Base-by-base conservation (phyloP, 2,797 vertebrate species). In the Distichodus sexfasciatus region DNA sequence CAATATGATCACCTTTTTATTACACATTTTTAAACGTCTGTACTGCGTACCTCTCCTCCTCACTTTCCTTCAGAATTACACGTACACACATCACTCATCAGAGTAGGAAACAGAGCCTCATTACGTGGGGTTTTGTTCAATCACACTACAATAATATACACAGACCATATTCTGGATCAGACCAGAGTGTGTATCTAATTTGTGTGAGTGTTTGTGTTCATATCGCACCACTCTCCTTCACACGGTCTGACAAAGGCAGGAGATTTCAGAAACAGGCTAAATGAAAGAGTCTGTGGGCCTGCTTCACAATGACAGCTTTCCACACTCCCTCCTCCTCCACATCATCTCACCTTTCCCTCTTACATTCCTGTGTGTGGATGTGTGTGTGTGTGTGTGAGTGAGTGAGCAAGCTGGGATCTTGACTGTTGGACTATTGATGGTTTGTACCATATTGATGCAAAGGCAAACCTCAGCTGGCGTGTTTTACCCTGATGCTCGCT, bases 111-210 rank as follows among this genome's bases (percentile, higher is more conserved):
- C 12, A 3, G n/a, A 28, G 53, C 31, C 19, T 55, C 53, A 36
- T 36, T 36, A 21, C 12, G 9, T 36, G 17, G 1, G 14, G 12
- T 35, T 54, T 35, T 35, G 31, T 33, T 14, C 29, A 55, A 23
- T 36, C 31, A 21, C 29, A 55, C 53, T 55, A 36, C 31, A 55
- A 36, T 55, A 55, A 55, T 55, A 55, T 36, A 36, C 53, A 55
- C 31, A 21, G 15, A 6, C 10, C 31, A n/a, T 55, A 29, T 35
- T 11, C 12, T 21, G 53, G 31, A 36, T 55, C 53, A 48, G 2
- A 48, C 11, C 3, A 10, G 46, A 21, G 1, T 17, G 28, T 33
- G 50, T 33, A n/a, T n/a, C n/a, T n/a, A n/a, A n/a, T n/a, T 33
- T 15, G 17, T 15, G 19, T 29, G 48, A 9, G 41, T 35, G 2